Conservation (phyloP, 2,797 vertebrate species). For the Micromesistius poutassou region DNA sequence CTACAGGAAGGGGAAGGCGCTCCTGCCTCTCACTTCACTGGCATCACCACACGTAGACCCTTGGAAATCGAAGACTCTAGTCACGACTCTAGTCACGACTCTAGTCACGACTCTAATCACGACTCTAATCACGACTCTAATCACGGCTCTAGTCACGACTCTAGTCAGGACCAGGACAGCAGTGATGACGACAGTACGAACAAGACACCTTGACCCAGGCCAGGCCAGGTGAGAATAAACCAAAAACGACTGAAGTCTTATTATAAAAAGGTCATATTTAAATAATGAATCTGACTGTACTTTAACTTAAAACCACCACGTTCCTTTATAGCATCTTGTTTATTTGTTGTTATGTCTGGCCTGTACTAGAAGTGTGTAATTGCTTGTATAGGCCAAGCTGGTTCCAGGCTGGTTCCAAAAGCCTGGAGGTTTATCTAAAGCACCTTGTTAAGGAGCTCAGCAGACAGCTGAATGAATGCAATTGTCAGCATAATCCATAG, state of each 20-base stretch:
- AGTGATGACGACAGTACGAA: not conserved
- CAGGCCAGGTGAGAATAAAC: conserved; percentile 6
- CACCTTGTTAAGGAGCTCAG: not conserved
- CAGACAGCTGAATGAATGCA: not conserved
- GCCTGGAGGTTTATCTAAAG: not conserved
- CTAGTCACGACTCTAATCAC: not conserved
- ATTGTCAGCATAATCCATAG: not conserved
- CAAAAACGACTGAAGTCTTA: no score
- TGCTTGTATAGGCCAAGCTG: not conserved
- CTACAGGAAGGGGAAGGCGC: conserved; percentile 20
- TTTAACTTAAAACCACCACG: no score
- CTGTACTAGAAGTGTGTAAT: not conserved
- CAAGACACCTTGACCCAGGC: not conserved
- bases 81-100: not conserved
- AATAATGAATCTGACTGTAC: no score
- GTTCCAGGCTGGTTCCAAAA: not conserved
- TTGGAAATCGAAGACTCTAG: not conserved
- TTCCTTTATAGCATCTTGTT: no score
- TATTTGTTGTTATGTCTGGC: no score
- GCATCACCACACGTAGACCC: conserved; percentile 31
- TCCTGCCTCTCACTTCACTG: conserved; percentile 28
- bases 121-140: not conserved
- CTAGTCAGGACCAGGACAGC: not conserved
- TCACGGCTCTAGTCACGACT: not conserved
- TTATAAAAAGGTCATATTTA: no score